A percentile compares a stretch with the other conserved stretches of the same genome.
Conservation (phyloP, 2,888 invertebrate species). For the Podotricha telesiphe region DNA sequence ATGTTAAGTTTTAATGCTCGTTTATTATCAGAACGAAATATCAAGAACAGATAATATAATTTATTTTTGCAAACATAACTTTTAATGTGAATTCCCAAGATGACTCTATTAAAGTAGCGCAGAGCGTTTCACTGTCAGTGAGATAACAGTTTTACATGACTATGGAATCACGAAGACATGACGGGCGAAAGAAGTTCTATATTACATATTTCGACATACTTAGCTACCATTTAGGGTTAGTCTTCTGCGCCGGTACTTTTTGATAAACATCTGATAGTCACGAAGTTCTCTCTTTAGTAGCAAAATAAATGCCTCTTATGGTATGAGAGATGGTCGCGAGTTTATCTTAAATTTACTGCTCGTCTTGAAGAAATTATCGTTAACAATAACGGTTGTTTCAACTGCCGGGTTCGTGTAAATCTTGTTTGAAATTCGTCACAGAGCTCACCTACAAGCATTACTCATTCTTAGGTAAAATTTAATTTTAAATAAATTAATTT, state of each 20-base stretch:
- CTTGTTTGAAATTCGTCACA: not conserved
- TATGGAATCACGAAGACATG: slow-evolving; percentile 40
- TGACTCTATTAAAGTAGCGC: slow-evolving; percentile 26
- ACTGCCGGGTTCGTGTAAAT: slow-evolving; percentile 32
- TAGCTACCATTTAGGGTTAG: slow-evolving; percentile 51
- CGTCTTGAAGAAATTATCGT: slow-evolving; percentile 44
- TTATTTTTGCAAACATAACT: slow-evolving; percentile 12
- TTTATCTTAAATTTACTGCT: slow-evolving; percentile 47
- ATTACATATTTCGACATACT: slow-evolving; percentile 49
- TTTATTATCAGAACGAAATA: slow-evolving; percentile 20
- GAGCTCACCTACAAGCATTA: not conserved
- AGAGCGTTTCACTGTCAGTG: slow-evolving; percentile 19
- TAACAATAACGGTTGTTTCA: slow-evolving; percentile 40
- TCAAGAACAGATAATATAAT: slow-evolving; percentile 6
- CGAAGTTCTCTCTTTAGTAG: slow-evolving; percentile 51
- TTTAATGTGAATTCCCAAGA: slow-evolving; percentile 32
- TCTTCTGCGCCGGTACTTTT: slow-evolving; percentile 49
- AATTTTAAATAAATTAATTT: slow-evolving; percentile 18
- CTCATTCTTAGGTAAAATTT: not conserved
- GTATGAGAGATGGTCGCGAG: slow-evolving; percentile 47
- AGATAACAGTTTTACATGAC: slow-evolving; percentile 41
- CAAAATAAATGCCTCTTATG: slow-evolving; percentile 51
- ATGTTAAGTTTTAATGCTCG: slow-evolving; percentile 9
- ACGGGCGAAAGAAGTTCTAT: slow-evolving; percentile 43
- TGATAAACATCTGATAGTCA: slow-evolving; percentile 51